A percentile compares a stretch with the other conserved stretches of the same genome.
phyloP scores from a whole-genome alignment of 2,113 vertebrate genomes.

The Chitala chitala region DNA sequence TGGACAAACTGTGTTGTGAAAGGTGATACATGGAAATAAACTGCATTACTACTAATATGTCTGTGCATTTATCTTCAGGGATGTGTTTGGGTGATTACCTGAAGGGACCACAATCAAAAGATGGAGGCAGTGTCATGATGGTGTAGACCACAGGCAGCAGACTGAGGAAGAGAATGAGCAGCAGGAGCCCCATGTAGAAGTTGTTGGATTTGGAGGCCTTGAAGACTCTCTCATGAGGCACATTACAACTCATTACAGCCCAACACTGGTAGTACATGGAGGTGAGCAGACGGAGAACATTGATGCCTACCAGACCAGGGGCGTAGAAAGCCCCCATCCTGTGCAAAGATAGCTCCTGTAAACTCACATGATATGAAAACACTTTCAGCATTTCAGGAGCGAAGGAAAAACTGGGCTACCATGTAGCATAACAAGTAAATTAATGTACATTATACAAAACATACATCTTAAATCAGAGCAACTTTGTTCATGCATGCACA shows the following conservation, averaged over 20 bases:
- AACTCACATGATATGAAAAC: no score
- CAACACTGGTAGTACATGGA: slow-evolving; percentile 99
- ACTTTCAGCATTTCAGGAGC: no score
- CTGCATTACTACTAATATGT: neutral
- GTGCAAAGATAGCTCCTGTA: slow-evolving; percentile 26
- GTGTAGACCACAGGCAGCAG: slow-evolving; percentile 93
- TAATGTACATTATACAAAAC: no score
- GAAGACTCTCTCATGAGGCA: slow-evolving; percentile 91
- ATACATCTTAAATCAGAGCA: neutral
- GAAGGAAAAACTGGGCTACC: no score
- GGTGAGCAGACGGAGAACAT: slow-evolving; percentile 87
- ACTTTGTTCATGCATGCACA: no score
- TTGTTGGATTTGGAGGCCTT: slow-evolving; percentile 97
- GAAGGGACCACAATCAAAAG: slow-evolving; percentile 85
- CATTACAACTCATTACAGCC: slow-evolving; percentile 96
- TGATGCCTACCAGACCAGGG: slow-evolving; percentile 91
- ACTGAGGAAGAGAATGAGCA: slow-evolving; percentile 94
- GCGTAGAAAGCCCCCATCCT: slow-evolving; percentile 98
- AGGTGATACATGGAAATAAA: neutral
- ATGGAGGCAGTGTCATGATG: slow-evolving; percentile 92
- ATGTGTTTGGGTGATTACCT: slow-evolving; percentile 25
- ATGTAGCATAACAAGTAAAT: neutral
- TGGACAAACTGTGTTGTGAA: no score
- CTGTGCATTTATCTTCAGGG: no score
- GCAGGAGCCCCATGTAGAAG: slow-evolving; percentile 95